These are phyloP conservation scores for Lycaena phlaeas DNA, from an alignment of 2,888 invertebrate genomes.

Conservation along the genomic window DNA sequence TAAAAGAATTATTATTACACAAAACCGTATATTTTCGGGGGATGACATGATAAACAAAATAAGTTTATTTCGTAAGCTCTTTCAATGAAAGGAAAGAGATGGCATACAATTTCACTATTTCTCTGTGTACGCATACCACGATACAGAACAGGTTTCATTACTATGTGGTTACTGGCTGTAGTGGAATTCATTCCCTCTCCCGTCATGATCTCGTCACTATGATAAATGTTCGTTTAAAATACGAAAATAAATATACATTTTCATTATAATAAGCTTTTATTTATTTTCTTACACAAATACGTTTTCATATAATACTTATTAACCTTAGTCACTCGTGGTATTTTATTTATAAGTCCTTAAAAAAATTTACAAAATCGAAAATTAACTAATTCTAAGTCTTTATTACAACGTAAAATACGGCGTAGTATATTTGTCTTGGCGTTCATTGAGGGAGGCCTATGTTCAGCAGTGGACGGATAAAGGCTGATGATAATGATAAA, in stretches of 20 bases:
- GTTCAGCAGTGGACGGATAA: too few species aligned
- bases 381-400: too few species aligned
- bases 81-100: constrained; percentile 28
- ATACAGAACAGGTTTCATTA: constrained; percentile 60
- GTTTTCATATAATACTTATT: too few species aligned
- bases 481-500: too few species aligned
- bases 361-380: too few species aligned
- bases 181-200: constrained; percentile 31
- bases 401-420: too few species aligned
- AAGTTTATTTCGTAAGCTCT: constrained; percentile 13
- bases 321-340: too few species aligned
- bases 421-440: too few species aligned
- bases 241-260: not conserved
- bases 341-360: too few species aligned
- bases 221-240: constrained; percentile 4
- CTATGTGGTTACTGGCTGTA: constrained; percentile 48
- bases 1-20: too few species aligned
- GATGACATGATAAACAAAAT: not conserved
- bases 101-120: constrained; percentile 27
- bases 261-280: not conserved
- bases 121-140: constrained; percentile 47
- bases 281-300: not conserved
- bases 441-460: too few species aligned
- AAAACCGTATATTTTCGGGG: not conserved
- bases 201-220: constrained; percentile 15